A percentile compares a stretch with the other conserved stretches of the same genome.
Evolutionary conservation across 2,888 invertebrate species (phyloP).

Genomic region (Eremobia ochroleuca): DNA sequence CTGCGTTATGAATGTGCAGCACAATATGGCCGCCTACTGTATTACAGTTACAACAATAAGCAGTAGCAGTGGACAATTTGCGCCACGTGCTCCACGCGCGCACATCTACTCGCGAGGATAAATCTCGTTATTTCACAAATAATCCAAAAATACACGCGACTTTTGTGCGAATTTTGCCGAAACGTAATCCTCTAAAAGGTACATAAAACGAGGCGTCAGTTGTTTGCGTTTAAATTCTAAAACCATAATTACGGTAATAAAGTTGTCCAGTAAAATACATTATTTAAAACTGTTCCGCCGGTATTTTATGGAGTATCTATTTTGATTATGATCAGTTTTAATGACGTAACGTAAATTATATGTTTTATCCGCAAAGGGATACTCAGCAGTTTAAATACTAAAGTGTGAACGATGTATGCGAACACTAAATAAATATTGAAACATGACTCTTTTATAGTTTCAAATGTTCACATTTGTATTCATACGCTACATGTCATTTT

Average conservation of each 20-base stretch:
- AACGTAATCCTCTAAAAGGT: slow-evolving; percentile 27
- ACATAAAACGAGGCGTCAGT: slow-evolving; percentile 39
- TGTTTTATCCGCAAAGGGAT: slow-evolving; percentile 36
- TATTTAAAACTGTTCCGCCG: slow-evolving; percentile 31
- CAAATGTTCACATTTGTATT: slow-evolving; percentile 52
- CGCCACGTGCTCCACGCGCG: slow-evolving; percentile 68
- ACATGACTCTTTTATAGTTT: slow-evolving; percentile 27
- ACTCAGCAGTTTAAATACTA: slow-evolving; percentile 23
- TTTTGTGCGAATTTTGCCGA: slow-evolving; percentile 29
- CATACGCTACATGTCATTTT: slow-evolving; percentile 43
- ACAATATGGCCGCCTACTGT: slow-evolving; percentile 63
- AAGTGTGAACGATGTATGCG: slow-evolving; percentile 31
- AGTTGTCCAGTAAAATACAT: slow-evolving; percentile 35
- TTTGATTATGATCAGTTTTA: slow-evolving; percentile 48
- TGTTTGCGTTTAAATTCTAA: slow-evolving; percentile 44
- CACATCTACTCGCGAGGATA: slow-evolving; percentile 34
- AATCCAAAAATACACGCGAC: slow-evolving; percentile 36
- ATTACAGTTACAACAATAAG: slow-evolving; percentile 68
- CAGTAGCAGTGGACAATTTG: slow-evolving; percentile 70
- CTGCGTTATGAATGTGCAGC: slow-evolving; percentile 62
- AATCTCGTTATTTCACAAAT: slow-evolving; percentile 52
- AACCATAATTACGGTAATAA: slow-evolving; percentile 50
- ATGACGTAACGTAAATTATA: slow-evolving; percentile 34
- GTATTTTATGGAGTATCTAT: slow-evolving; percentile 45
- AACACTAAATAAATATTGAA: slow-evolving; percentile 48